Evolutionary conservation across 2,888 invertebrate genomes (phyloP).

Genomic region (Trilocha varians): DNA sequence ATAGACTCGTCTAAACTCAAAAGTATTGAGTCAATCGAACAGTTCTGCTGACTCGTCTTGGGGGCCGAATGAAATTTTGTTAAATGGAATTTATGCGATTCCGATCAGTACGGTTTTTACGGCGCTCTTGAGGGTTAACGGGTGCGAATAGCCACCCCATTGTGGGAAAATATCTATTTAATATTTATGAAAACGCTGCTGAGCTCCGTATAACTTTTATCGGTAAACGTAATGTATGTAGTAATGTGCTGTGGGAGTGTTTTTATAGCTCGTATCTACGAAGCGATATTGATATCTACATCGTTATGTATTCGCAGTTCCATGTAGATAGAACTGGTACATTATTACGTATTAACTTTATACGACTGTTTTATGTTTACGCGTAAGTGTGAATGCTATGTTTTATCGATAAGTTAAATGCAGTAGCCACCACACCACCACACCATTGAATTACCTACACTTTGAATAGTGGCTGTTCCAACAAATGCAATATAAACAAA

Average conservation of each 20-base stretch:
- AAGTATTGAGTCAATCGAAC: conserved; percentile 42
- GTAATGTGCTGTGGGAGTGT: conserved; percentile 31
- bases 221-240: conserved; percentile 38
- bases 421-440: no score
- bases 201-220: conserved; percentile 37
- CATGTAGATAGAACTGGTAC: not conserved
- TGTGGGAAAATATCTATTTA: conserved; percentile 70
- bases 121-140: conserved; percentile 55
- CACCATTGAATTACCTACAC: no score
- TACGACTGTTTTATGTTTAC: not conserved
- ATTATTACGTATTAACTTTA: not conserved
- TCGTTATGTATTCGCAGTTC: conserved; percentile 13
- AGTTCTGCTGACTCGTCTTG: conserved; percentile 54
- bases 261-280: conserved; percentile 26
- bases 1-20: conserved; percentile 9
- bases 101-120: conserved; percentile 57
- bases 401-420: no score
- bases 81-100: conserved; percentile 53
- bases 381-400: not conserved
- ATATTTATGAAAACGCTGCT: conserved; percentile 62
- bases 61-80: conserved; percentile 23
- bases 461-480: no score
- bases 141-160: conserved; percentile 68
- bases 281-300: conserved; percentile 25
- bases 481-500: no score